Percentiles rank a stretch among this genome's conserved stretches.
Evolutionary conservation across 2,888 invertebrate species (phyloP).

Genomic region (Netelia fuscicornis): DNA sequence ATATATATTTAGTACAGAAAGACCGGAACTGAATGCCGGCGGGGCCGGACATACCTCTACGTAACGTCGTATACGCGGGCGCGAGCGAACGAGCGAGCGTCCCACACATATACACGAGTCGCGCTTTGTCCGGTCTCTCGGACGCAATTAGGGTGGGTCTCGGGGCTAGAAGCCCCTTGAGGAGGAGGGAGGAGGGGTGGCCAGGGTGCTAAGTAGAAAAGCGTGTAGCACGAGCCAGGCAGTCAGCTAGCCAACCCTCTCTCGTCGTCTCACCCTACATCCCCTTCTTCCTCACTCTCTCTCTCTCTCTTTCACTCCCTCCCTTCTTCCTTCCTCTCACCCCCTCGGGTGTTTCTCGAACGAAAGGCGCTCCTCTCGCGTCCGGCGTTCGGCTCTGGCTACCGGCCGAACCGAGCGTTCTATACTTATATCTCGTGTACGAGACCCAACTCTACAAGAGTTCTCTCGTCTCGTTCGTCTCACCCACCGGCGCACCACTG

Average conservation of each 20-base stretch:
- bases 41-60: constrained; percentile 82
- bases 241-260: constrained; percentile 70
- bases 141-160: constrained; percentile 85
- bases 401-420: constrained; percentile 39
- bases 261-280: constrained; percentile 33
- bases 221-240: constrained; percentile 80
- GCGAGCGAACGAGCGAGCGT: constrained; percentile 4
- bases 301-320: constrained; percentile 15
- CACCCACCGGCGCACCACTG: constrained; percentile 55
- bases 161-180: constrained; percentile 78
- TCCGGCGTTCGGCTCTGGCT: constrained; percentile 56
- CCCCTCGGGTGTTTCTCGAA: constrained; percentile 52
- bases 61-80: constrained; percentile 58
- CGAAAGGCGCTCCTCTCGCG: constrained; percentile 66
- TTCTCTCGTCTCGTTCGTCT: constrained; percentile 41
- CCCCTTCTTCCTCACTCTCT: constrained; percentile 43
- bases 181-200: constrained; percentile 74
- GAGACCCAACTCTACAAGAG: constrained; percentile 36
- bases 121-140: constrained; percentile 84
- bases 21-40: constrained; percentile 80
- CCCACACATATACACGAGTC: constrained; percentile 81
- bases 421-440: not conserved
- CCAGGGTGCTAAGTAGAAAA: constrained; percentile 84
- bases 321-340: constrained; percentile 55
- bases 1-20: constrained; percentile 46